Conservation (phyloP, 2,113 vertebrate species). For the Pogonocichla stellata region DNA sequence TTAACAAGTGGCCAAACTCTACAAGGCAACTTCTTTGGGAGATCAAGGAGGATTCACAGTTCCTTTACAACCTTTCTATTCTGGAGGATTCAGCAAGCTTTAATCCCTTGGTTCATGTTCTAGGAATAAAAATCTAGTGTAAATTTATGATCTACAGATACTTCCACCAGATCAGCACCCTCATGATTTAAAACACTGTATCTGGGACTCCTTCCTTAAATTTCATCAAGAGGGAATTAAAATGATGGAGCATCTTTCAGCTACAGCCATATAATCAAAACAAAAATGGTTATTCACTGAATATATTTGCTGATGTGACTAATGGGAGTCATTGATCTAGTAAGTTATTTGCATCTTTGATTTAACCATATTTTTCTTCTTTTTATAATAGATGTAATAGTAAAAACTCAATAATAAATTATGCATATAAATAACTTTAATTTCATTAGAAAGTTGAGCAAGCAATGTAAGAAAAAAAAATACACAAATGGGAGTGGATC, state of each 20-base stretch:
- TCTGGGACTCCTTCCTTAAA: not conserved
- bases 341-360: conserved; percentile 12
- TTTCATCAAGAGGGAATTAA: not conserved
- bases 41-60: not conserved
- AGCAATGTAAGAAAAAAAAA: not conserved
- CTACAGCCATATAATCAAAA: not conserved
- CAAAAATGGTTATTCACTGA: not conserved
- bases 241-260: not conserved
- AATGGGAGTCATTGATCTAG: conserved; percentile 7
- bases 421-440: not conserved
- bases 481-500: not conserved
- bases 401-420: not conserved
- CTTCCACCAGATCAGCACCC: not conserved
- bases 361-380: conserved; percentile 1
- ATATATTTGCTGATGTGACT: not conserved
- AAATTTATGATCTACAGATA: not conserved
- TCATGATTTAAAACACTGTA: not conserved
- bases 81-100: not conserved
- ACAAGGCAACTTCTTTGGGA: not conserved
- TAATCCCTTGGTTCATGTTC: not conserved
- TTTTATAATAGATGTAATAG: not conserved
- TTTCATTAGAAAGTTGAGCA: not conserved
- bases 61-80: not conserved
- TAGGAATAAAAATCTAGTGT: not conserved
- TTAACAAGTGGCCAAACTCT: not conserved